A percentile compares a stretch with the other conserved stretches of the same genome.
Conservation (phyloP, 2,113 vertebrate species). For the Limnothrissa miodon region DNA sequence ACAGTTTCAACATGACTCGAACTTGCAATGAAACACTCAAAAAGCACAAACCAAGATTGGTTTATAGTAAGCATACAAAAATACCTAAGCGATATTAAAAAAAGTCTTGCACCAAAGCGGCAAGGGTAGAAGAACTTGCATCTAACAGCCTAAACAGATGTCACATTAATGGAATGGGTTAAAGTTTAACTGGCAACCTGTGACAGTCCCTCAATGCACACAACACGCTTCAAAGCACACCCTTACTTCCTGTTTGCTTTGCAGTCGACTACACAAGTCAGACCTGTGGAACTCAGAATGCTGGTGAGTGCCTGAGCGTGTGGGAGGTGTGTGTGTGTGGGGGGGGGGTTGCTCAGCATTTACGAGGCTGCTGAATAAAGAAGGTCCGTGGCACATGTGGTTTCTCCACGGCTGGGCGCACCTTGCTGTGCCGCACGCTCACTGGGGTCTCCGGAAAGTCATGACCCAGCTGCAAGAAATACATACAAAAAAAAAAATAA, state of each 20-base stretch:
- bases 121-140: constrained; percentile 25
- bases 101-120: constrained; percentile 11
- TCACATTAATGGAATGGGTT: background rate
- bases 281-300: background rate
- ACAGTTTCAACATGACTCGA: constrained; percentile 35
- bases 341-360: constrained; percentile 70
- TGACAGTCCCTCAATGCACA: constrained; percentile 26
- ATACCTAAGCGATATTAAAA: constrained; percentile 19
- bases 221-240: constrained; percentile 27
- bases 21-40: constrained; percentile 3
- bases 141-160: constrained; percentile 32
- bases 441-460: constrained; percentile 81
- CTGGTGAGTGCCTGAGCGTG: background rate
- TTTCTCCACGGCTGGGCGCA: constrained; percentile 83
- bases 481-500: background rate
- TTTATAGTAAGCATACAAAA: constrained; percentile 40
- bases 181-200: constrained; percentile 26
- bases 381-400: constrained; percentile 68
- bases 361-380: constrained; percentile 91
- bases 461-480: constrained; percentile 69
- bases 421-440: constrained; percentile 80
- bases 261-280: constrained; percentile 29
- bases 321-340: too few species aligned
- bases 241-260: constrained; percentile 43
- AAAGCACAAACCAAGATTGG: constrained; percentile 34